Conservation (phyloP, 2,888 invertebrate species). For the Cordilura impudica region DNA sequence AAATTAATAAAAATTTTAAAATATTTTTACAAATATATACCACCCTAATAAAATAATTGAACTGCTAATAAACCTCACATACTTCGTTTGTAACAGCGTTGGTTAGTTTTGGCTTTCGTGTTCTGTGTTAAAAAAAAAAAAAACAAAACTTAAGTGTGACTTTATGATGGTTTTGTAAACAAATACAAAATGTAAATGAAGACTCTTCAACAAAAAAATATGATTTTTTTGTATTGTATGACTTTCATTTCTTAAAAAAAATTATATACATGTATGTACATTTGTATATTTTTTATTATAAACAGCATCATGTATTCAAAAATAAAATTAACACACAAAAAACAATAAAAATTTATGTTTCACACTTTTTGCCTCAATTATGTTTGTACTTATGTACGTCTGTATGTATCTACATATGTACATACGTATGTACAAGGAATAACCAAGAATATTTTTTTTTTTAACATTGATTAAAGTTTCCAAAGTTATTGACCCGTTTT, state of each 20-base stretch:
- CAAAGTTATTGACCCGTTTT: neutral
- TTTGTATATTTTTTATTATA: neutral
- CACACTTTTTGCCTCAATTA: neutral
- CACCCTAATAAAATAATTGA: neutral
- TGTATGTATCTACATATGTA: neutral
- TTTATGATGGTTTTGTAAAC: slow-evolving; percentile 61
- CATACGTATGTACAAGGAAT: neutral
- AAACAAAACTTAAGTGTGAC: slow-evolving; percentile 47
- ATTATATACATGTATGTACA: neutral
- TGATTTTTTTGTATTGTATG: neutral
- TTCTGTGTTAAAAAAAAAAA: neutral
- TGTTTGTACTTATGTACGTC: too few species aligned
- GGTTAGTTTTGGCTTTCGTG: slow-evolving; percentile 22
- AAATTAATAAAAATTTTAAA: too few species aligned
- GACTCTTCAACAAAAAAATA: slow-evolving; percentile 36
- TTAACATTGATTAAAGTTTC: neutral
- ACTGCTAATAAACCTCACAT: slow-evolving; percentile 32
- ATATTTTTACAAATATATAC: neutral
- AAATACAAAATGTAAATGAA: slow-evolving; percentile 36
- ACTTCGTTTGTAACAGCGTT: neutral
- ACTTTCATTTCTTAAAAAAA: neutral
- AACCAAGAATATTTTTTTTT: neutral
- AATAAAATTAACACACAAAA: neutral
- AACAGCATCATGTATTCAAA: neutral
- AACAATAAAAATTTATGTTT: neutral